phyloP scores from a whole-genome alignment of 2,113 vertebrate genomes.

The Cololabis saira region DNA sequence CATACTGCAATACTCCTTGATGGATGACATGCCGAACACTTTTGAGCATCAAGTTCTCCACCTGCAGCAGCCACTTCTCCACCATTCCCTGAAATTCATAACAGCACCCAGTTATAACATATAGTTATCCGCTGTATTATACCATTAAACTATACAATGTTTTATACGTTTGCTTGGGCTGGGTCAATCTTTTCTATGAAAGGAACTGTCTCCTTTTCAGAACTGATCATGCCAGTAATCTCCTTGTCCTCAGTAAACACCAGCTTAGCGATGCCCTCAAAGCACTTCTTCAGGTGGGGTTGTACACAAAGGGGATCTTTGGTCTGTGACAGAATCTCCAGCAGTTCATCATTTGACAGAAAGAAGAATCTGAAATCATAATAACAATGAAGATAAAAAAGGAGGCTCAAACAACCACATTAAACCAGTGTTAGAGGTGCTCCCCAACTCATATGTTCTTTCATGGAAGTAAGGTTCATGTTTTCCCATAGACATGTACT shows the following conservation, averaged over 20 bases:
- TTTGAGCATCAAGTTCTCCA: conserved; percentile 88
- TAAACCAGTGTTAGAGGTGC: background rate
- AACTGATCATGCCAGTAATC: conserved; percentile 92
- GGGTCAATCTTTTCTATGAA: conserved; percentile 87
- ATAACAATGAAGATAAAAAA: background rate
- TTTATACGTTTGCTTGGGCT: conserved; percentile 84
- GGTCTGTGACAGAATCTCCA: conserved; percentile 94
- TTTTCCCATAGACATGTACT: no score
- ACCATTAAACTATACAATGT: no score
- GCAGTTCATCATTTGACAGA: conserved; percentile 91
- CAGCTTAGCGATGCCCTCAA: conserved; percentile 92
- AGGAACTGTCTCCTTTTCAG: conserved; percentile 88
- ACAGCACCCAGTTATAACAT: background rate
- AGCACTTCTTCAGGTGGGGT: conserved; percentile 94
- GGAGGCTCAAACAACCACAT: background rate
- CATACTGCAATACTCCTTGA: conserved; percentile 83
- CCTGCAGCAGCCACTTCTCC: conserved; percentile 93
- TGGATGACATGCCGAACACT: conserved; percentile 86
- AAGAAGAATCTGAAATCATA: conserved; percentile 88
- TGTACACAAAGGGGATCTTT: conserved; percentile 93
- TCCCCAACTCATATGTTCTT: no score
- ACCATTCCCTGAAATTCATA: conserved; percentile 87
- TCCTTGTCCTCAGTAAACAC: conserved; percentile 85
- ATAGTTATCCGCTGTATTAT: background rate
- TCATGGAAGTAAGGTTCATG: no score